Evolutionary conservation across 2,797 vertebrate species (phyloP), one percentile per base, ranked within the genome.

Genomic region (Garrulus glandarius): DNA sequence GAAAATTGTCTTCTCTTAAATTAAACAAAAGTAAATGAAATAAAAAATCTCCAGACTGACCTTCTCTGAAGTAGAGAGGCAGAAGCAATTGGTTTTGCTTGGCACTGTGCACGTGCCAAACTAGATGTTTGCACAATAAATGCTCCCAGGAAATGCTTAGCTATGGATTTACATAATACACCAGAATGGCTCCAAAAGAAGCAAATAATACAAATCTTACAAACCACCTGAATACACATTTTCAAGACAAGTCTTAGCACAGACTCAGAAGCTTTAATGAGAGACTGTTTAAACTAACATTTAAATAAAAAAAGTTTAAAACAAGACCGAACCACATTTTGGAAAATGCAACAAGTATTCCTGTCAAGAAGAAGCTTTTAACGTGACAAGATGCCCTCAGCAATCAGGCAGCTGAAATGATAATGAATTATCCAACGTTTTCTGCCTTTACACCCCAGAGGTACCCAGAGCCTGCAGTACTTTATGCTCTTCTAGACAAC

Each of bases 161-260:
- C 75, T 94, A 87, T 92, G 94, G 89, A 96, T 96, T 96, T 96
- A 95, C 89, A 92, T 86, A 90, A 93, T 70, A 88, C 44, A 93
- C 63, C 56, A 95, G 91, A 92, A 95, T 27, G 96, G 85, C 95
- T 96, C 96, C 95, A 92, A 84, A 95, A 96, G 77, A 95, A 93
- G 83, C 91, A 97, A 96, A 96, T 95, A 95, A 95, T 84, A 96
- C 93, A 96, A 96, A 97, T 95, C 96, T 95, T 88, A 84, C 52
- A 93, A 92, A 95, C 55, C 77, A 95, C 91, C 91, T 93, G 67
- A 92, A 92, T 93, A 92, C 85, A 92, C 57, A 90, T 87, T 93
- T 95, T 80, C 63, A 74, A 90, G 85, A 96, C 67, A 79, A 87
- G 49, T 57, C 74, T 74, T 76, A 92, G 83, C 78, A 76, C 37